These are phyloP conservation scores for Hormiphora californensis DNA, from an alignment of 37 sponge, comb jelly and placozoan genomes.

Conservation along the genomic window DNA sequence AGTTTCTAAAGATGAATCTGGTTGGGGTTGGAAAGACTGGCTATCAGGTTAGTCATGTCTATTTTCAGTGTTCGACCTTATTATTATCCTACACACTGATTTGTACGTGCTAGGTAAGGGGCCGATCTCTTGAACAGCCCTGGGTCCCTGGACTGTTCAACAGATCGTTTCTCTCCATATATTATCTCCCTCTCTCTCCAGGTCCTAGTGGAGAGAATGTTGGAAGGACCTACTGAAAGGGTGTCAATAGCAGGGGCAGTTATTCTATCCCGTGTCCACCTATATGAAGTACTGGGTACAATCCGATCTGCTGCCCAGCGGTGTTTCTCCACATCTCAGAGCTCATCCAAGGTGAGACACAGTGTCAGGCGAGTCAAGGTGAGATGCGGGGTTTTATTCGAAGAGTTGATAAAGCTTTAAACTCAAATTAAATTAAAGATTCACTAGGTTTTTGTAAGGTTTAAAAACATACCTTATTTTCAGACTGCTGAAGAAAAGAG, in stretches of 20 bases:
- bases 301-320: conserved; percentile 8
- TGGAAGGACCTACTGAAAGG: conserved; percentile 9
- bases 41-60: too few relatives aligned
- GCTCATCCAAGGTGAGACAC: background rate
- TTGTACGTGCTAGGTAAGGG: too few relatives aligned
- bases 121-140: too few relatives aligned
- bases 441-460: background rate
- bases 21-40: conserved; percentile 47
- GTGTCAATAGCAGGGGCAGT: background rate
- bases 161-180: too few relatives aligned
- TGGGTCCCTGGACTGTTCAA: too few relatives aligned
- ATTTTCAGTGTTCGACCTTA: too few relatives aligned
- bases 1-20: conserved; percentile 52
- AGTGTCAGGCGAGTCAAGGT: too few relatives aligned
- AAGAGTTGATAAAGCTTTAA: background rate
- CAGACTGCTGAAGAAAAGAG: conserved; percentile 5
- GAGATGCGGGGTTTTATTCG: too few relatives aligned
- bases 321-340: conserved; percentile 24
- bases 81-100: too few relatives aligned
- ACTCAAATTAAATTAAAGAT: background rate
- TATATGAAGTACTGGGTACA: background rate
- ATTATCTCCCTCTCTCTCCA: too few relatives aligned
- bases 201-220: conserved; percentile 9
- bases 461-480: background rate
- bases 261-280: conserved; percentile 8